A percentile compares a stretch with the other conserved stretches of the same genome.
These are phyloP conservation scores for Diorhabda carinulata DNA, from an alignment of 1,140 invertebrate genomes.

Conservation along the genomic window DNA sequence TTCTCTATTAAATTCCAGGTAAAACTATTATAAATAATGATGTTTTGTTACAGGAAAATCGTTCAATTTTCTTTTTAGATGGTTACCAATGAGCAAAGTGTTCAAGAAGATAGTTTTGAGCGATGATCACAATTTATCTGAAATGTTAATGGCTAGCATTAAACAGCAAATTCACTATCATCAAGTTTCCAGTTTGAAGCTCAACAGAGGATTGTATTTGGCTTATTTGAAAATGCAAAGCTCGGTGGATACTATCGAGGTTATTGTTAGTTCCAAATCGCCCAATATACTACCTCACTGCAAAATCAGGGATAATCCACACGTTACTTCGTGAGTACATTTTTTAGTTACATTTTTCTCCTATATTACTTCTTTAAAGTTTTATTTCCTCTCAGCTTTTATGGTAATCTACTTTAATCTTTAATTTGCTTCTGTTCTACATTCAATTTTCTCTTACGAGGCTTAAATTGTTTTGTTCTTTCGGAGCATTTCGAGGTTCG, in stretches of 20 bases:
- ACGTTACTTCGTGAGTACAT: conserved; percentile 83
- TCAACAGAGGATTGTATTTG: conserved; percentile 85
- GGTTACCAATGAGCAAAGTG: conserved; percentile 76
- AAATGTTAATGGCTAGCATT: conserved; percentile 78
- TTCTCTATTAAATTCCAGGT: conserved; percentile 77
- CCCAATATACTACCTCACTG: conserved; percentile 92
- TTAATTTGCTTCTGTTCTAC: no score
- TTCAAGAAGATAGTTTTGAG: conserved; percentile 54
- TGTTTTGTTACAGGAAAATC: no score
- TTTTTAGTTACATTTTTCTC: no score
- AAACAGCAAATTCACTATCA: conserved; percentile 90
- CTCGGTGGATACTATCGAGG: conserved; percentile 88
- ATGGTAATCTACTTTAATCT: no score
- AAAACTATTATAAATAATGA: neutral
- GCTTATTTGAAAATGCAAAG: conserved; percentile 94
- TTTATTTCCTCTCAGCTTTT: no score
- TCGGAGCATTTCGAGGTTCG: no score
- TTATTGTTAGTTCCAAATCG: conserved; percentile 85
- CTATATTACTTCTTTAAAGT: no score
- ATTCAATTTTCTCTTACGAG: no score
- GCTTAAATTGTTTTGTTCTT: no score
- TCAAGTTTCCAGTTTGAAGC: conserved; percentile 75
- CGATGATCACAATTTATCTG: conserved; percentile 73
- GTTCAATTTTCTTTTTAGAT: conserved; percentile 45
- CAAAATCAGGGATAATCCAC: conserved; percentile 89